These are phyloP conservation scores for Tretioscincus oriximinensis DNA, from an alignment of 2,113 vertebrate genomes.

Conservation along the genomic window DNA sequence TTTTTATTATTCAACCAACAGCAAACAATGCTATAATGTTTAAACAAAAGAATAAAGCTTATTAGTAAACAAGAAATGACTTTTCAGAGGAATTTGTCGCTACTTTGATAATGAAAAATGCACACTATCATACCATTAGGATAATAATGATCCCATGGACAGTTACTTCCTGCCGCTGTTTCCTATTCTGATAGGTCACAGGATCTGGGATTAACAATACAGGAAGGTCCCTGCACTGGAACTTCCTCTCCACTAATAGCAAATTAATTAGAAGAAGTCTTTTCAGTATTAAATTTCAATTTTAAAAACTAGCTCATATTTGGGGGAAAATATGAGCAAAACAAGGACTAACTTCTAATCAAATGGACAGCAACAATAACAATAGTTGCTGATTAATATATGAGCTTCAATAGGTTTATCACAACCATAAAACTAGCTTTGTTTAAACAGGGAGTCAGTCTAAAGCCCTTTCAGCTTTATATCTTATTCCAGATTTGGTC, in stretches of 20 bases:
- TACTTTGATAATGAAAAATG: conserved; percentile 54
- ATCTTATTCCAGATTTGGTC: no score
- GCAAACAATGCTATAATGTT: conserved; percentile 2
- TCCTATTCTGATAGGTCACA: conserved; percentile 74
- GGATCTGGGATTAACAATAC: conserved; percentile 67
- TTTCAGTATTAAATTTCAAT: conserved; percentile 26
- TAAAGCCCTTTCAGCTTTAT: no score
- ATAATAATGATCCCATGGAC: conserved; percentile 80
- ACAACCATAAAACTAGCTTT: no score
- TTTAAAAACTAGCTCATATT: conserved; percentile 4
- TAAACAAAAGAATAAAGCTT: conserved; percentile 8
- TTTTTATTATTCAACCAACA: conserved; percentile 22
- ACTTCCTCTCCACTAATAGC: conserved; percentile 72
- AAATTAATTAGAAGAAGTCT: conserved; percentile 38
- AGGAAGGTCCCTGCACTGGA: conserved; percentile 75
- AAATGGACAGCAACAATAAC: not conserved
- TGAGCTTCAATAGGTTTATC: no score
- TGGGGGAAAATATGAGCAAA: not conserved
- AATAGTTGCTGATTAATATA: not conserved
- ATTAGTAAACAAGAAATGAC: conserved; percentile 25
- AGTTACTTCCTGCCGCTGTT: conserved; percentile 80
- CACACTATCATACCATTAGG: conserved; percentile 73
- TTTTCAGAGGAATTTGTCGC: conserved; percentile 30
- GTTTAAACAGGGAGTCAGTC: no score
- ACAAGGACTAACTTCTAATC: not conserved